phyloP scores from a whole-genome alignment of 2,797 vertebrate genomes.

The Myripristis murdjan region DNA sequence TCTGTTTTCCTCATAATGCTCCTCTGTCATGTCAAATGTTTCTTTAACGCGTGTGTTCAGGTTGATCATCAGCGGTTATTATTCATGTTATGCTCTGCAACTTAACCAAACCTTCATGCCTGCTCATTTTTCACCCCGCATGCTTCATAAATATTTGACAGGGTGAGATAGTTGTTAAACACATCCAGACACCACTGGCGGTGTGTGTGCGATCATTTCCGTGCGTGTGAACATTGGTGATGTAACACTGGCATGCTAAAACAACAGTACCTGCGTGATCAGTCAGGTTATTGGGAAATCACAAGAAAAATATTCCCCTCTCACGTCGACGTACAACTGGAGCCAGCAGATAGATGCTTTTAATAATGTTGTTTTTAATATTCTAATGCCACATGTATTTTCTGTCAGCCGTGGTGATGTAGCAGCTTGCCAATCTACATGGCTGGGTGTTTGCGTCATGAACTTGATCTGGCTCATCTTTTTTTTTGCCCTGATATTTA shows the following conservation, averaged over 20 bases:
- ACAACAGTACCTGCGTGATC: conserved; percentile 45
- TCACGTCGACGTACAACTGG: conserved; percentile 25
- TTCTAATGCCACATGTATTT: not conserved
- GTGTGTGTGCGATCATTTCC: conserved; percentile 8
- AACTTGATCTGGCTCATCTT: conserved; percentile 22
- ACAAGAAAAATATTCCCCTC: conserved; percentile 37
- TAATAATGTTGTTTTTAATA: not conserved
- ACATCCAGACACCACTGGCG: conserved; percentile 13
- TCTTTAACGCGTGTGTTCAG: too few species aligned
- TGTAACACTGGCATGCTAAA: conserved; percentile 28
- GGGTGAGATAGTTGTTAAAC: conserved; percentile 27
- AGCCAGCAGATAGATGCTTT: not conserved
- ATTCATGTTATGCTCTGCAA: conserved; percentile 33
- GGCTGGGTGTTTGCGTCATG: not conserved
- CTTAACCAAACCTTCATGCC: not conserved
- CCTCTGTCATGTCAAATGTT: too few species aligned
- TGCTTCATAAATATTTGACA: conserved; percentile 34
- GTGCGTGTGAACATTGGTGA: not conserved
- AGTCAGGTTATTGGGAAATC: conserved; percentile 40
- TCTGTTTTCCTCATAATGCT: too few species aligned
- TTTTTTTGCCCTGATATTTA: not conserved
- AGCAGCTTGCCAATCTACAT: not conserved
- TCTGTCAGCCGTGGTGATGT: not conserved
- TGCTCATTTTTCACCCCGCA: conserved; percentile 14
- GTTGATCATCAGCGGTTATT: not conserved